These are phyloP conservation scores for Microtus obscurus DNA, from an alignment of 2,797 vertebrate genomes.

Conservation along the genomic window DNA sequence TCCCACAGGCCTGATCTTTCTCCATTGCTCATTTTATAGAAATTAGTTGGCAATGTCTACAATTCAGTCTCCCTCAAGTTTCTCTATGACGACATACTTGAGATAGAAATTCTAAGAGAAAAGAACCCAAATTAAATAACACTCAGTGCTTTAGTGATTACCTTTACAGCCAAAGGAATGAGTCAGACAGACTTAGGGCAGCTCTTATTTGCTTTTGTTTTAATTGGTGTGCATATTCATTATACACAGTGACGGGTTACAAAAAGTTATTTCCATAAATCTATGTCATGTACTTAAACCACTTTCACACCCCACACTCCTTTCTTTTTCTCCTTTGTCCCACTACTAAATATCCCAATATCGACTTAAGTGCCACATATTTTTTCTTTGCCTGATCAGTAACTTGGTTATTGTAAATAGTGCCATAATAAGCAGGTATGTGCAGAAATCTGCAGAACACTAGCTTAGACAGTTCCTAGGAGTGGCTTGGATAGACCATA, in stretches of 20 bases:
- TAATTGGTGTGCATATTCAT: not conserved
- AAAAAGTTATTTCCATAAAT: not conserved
- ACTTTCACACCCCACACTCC: no score
- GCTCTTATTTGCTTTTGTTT: not conserved
- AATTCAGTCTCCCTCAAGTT: not conserved
- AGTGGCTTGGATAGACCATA: not conserved
- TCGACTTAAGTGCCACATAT: not conserved
- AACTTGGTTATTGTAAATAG: not conserved
- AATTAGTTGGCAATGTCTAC: not conserved
- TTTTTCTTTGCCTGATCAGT: not conserved
- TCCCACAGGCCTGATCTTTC: not conserved
- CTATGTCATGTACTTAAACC: not conserved
- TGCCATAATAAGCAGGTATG: not conserved
- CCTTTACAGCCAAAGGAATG: not conserved
- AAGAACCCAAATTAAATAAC: slow-evolving; percentile 8
- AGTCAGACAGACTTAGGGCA: not conserved
- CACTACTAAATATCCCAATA: not conserved
- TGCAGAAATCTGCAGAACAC: not conserved
- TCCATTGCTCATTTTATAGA: not conserved
- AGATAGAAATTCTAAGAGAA: slow-evolving; percentile 36
- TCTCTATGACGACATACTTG: not conserved
- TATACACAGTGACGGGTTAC: not conserved
- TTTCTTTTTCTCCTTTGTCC: not conserved
- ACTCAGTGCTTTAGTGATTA: not conserved
- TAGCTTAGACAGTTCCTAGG: not conserved